A percentile compares a stretch with the other conserved stretches of the same genome.
Evolutionary conservation across 2,797 vertebrate species (phyloP).

Genomic region (Chelon labrosus): DNA sequence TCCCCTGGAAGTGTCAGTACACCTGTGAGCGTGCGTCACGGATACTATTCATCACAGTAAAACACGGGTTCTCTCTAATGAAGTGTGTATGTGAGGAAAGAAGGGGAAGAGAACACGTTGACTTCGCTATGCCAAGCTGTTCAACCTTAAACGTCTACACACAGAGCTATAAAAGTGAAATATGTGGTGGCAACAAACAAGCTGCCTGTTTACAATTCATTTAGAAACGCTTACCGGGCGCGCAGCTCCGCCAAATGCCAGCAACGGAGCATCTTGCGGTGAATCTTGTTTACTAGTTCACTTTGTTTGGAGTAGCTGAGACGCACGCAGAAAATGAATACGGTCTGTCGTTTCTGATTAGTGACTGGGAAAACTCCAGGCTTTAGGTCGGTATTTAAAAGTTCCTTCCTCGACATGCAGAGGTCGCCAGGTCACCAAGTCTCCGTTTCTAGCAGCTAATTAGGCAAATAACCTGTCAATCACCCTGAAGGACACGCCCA

Average conservation of each 20-base stretch:
- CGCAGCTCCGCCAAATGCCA: no score
- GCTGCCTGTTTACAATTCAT: not conserved
- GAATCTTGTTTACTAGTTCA: not conserved
- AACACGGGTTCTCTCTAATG: no score
- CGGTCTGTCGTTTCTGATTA: not conserved
- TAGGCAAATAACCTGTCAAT: not conserved
- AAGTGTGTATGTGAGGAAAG: no score
- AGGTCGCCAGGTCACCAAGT: not conserved
- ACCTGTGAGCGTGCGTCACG: no score
- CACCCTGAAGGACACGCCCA: not conserved
- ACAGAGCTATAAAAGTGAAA: not conserved
- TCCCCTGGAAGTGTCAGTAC: no score
- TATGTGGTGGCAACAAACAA: no score
- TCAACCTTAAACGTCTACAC: not conserved
- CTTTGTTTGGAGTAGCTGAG: not conserved
- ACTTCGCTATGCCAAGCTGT: not conserved
- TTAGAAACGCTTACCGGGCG: slow-evolving; percentile 12
- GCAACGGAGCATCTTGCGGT: no score
- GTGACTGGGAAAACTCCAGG: not conserved
- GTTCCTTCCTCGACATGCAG: rapidly evolving
- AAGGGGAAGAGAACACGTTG: no score
- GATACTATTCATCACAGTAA: no score
- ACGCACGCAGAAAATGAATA: not conserved
- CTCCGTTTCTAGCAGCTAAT: not conserved
- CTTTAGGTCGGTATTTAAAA: no score